Conservation (phyloP, 1,140 invertebrate genomes). For the Agrypnia vestita region DNA sequence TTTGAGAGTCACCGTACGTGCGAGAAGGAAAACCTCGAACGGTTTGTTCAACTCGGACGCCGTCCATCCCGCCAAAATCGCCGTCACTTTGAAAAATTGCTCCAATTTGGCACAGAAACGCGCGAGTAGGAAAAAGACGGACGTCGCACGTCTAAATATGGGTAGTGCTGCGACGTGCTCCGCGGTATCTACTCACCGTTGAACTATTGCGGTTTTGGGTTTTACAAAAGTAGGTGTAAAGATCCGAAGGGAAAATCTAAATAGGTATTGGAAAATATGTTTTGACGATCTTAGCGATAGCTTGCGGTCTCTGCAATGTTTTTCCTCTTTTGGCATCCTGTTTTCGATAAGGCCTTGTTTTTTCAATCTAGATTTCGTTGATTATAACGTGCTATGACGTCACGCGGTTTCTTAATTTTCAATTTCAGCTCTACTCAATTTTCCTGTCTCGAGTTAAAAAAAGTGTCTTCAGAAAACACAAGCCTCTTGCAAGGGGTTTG, state of each 20-base stretch:
- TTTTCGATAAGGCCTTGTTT: conserved; percentile 13
- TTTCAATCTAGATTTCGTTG: not conserved
- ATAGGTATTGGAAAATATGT: conserved; percentile 5
- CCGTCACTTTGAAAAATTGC: conserved; percentile 26
- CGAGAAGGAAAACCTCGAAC: not conserved
- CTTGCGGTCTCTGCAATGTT: conserved; percentile 12
- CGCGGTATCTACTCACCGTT: no score
- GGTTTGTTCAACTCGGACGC: conserved; percentile 27
- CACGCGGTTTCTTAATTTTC: no score
- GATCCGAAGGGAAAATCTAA: no score
- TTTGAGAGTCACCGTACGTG: conserved; percentile 18
- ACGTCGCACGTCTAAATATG: not conserved
- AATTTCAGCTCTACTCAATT: no score
- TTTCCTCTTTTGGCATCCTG: conserved; percentile 24
- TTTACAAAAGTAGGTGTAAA: no score
- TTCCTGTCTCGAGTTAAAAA: no score
- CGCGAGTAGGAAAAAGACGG: not conserved
- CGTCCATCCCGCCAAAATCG: conserved; percentile 30
- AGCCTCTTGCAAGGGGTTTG: no score
- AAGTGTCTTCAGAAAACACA: no score
- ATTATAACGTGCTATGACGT: not conserved
- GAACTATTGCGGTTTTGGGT: no score
- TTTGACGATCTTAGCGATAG: conserved; percentile 5
- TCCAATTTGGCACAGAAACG: conserved; percentile 6
- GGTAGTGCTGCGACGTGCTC: no score